Evolutionary conservation across 2,797 vertebrate genomes (phyloP), one percentile per base, ranked within the genome.

Genomic region (Argya squamiceps): DNA sequence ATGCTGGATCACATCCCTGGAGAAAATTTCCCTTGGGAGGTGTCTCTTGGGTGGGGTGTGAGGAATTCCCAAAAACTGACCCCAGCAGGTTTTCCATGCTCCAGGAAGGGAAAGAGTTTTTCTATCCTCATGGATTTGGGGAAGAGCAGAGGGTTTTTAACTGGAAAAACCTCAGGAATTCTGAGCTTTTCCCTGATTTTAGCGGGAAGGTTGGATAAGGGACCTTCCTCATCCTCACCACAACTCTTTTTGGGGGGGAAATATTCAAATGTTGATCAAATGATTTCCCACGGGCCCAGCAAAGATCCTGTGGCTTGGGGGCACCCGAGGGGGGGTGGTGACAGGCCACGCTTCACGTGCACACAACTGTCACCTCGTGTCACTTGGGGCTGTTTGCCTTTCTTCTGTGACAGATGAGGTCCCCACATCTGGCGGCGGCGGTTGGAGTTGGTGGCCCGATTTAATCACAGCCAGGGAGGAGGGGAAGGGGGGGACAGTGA

Each of bases 401-500:
- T 30, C 60, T 10, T 12, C 52, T 75, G 4, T 12, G 23, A 43
- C 71, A 73, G 23, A 24, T 3, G 58, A 58, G 53, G 6, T 75
- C 73, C 77, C 67, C 70, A 88, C 97, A 97, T 81, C 95, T 97
- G 97, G 79, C 90, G 79, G 63, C 4, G 95, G 78, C 96, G 1
- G 97, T 97, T 96, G 80, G 43, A 14, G 2, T 9, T 41, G 85
- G 78, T 80, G 84, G 59, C 71, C 65, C 3, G 56, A 69, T 84
- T 64, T 64, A 79, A 94, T 94, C 96, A 69, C 62, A 65, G 70
- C 3, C 43, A 22, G 29, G 10, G 21, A 14, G 37, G 30, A n/a
- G 37, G 37, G 67, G 44, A 46, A 22, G 15, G 30, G 22, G 60
- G 21, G 29, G 60, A 17, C 39, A 63, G 7, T 58, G n/a, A 36